phyloP scores from a whole-genome alignment of 1,140 invertebrate genomes.

The Meteorus sp. region DNA sequence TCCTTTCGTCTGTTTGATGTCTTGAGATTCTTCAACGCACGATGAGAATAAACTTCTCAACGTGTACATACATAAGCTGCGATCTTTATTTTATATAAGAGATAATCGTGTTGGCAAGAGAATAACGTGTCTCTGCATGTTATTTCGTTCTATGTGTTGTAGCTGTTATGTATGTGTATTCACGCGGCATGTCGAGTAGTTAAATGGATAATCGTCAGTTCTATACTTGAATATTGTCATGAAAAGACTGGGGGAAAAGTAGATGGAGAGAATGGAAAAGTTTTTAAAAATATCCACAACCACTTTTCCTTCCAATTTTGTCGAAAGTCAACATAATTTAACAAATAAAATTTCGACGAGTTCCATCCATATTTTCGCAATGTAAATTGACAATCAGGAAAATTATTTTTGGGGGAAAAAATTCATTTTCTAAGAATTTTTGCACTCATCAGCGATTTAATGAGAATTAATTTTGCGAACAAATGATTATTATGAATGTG shows the following conservation, averaged over 20 bases:
- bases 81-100: conserved; percentile 13
- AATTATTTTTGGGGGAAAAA: no score
- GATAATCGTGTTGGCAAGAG: no score
- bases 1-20: conserved; percentile 1
- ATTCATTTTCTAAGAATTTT: no score
- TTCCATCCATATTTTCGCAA: no score
- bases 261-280: not conserved
- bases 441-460: no score
- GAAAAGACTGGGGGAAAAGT: not conserved
- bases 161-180: no score
- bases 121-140: conserved; percentile 4
- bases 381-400: no score
- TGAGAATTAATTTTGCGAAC: no score
- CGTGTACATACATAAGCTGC: not conserved
- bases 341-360: no score
- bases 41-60: conserved; percentile 16
- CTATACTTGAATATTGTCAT: not conserved
- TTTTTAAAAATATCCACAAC: not conserved
- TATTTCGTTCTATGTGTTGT: conserved; percentile 4
- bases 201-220: conserved; percentile 52
- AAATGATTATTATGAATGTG: no score
- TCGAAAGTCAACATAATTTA: no score
- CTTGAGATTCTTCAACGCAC: not conserved
- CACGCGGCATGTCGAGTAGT: conserved; percentile 27
- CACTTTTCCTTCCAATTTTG: no score